Conservation (phyloP, 2,797 vertebrate genomes). For the Phoxinus dragarum region DNA sequence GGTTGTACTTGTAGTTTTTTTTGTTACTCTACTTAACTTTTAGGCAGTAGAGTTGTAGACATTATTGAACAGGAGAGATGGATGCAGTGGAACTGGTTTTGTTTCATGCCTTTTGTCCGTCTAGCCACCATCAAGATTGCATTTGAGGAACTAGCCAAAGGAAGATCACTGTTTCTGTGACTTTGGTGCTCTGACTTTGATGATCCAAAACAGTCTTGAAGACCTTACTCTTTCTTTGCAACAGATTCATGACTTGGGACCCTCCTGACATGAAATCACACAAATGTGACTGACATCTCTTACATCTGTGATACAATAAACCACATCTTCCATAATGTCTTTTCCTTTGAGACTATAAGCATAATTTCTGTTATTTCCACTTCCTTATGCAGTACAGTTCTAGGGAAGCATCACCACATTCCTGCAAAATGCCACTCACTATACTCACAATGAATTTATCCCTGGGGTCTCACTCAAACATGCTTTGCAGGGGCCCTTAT, state of each 20-base stretch:
- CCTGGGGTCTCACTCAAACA: constrained; percentile 50
- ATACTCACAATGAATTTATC: constrained; percentile 50
- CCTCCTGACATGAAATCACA: constrained; percentile 56
- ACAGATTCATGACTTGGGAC: constrained; percentile 16
- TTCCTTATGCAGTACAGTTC: constrained; percentile 61
- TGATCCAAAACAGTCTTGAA: not conserved
- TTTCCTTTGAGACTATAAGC: constrained; percentile 58
- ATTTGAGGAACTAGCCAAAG: not conserved
- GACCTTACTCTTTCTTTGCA: constrained; percentile 1
- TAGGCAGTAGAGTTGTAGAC: not conserved
- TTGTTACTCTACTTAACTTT: constrained; percentile 15
- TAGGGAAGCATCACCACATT: constrained; percentile 39
- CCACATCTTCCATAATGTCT: constrained; percentile 56
- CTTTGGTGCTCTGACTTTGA: constrained; percentile 4
- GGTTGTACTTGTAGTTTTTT: constrained; percentile 63
- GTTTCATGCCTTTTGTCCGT: not conserved
- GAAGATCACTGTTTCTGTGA: not conserved
- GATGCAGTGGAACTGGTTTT: not conserved
- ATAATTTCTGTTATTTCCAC: constrained; percentile 57
- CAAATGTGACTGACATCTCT: constrained; percentile 58
- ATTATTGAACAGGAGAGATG: not conserved
- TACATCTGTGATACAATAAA: constrained; percentile 29
- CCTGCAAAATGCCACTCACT: constrained; percentile 67
- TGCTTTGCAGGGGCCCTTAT: constrained; percentile 61
- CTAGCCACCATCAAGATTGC: not conserved